A percentile compares a stretch with the other conserved stretches of the same genome.
These are phyloP conservation scores for Gryllus longicercus DNA, from an alignment of 2,888 invertebrate genomes.

Conservation along the genomic window DNA sequence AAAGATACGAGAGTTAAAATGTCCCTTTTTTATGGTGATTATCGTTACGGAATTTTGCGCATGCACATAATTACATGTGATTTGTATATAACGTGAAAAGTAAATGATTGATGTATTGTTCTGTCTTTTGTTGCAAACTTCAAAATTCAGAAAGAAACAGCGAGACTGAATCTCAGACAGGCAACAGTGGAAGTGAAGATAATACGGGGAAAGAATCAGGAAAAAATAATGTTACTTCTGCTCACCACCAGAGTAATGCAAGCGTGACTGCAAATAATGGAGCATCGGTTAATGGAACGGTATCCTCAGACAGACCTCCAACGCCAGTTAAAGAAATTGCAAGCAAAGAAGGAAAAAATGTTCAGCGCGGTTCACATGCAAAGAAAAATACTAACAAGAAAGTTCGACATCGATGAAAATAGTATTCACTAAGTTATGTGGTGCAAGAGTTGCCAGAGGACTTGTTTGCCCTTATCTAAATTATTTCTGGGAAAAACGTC, in stretches of 20 bases:
- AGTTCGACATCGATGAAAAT: constrained; percentile 67
- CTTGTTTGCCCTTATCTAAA: no score
- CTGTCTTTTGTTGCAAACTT: constrained; percentile 10
- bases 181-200: constrained; percentile 55
- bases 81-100: no score
- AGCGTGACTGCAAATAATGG: constrained; percentile 42
- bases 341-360: constrained; percentile 51
- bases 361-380: constrained; percentile 51
- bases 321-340: constrained; percentile 49
- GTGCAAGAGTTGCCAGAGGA: not conserved
- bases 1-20: no score
- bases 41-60: no score
- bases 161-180: constrained; percentile 82
- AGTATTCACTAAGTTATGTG: not conserved
- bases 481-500: no score
- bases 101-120: not conserved
- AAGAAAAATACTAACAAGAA: constrained; percentile 80
- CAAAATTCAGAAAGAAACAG: constrained; percentile 70
- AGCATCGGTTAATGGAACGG: constrained; percentile 50
- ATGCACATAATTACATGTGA: no score
- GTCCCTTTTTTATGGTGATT: no score
- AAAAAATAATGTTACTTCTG: constrained; percentile 32
- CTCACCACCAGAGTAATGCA: constrained; percentile 41
- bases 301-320: constrained; percentile 52
- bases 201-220: constrained; percentile 42